phyloP scores from a whole-genome alignment of 2,797 vertebrate species.

The Lycodopsis pacificus region DNA sequence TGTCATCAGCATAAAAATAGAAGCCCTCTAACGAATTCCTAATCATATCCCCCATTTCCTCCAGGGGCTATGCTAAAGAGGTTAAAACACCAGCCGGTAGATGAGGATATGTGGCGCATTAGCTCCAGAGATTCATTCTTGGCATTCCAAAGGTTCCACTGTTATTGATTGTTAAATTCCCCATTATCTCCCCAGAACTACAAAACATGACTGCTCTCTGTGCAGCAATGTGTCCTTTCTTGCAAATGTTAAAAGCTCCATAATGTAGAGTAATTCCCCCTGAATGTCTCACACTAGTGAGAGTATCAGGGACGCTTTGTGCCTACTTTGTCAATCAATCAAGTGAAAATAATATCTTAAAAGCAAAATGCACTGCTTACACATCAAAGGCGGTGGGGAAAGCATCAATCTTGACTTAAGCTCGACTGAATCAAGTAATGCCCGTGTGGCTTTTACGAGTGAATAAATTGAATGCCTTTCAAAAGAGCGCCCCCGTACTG shows the following conservation, averaged over 20 bases:
- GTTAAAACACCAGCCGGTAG: conserved; percentile 82
- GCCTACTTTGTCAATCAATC: conserved; percentile 62
- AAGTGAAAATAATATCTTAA: conserved; percentile 61
- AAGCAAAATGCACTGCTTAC: conserved; percentile 62
- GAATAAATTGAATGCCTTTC: conserved; percentile 69
- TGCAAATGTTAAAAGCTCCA: conserved; percentile 71
- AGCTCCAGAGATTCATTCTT: conserved; percentile 80
- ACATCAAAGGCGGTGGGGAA: conserved; percentile 49
- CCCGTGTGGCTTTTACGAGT: conserved; percentile 59
- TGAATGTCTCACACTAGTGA: conserved; percentile 39
- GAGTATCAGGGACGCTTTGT: conserved; percentile 45
- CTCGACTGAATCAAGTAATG: conserved; percentile 57
- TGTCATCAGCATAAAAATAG: conserved; percentile 91
- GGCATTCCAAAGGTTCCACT: conserved; percentile 74
- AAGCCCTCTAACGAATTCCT: conserved; percentile 87
- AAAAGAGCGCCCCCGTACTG: conserved; percentile 57
- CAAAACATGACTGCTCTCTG: conserved; percentile 54
- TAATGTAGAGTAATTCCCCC: conserved; percentile 58
- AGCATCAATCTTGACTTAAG: conserved; percentile 64
- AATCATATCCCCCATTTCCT: conserved; percentile 86
- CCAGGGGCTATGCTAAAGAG: conserved; percentile 84
- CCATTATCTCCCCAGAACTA: conserved; percentile 58
- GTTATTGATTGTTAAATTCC: conserved; percentile 80
- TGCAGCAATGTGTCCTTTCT: conserved; percentile 51
- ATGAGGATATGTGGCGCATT: conserved; percentile 85